These are phyloP conservation scores for Rhynchonycteris naso DNA, from an alignment of 2,797 vertebrate species.

Conservation along the genomic window DNA sequence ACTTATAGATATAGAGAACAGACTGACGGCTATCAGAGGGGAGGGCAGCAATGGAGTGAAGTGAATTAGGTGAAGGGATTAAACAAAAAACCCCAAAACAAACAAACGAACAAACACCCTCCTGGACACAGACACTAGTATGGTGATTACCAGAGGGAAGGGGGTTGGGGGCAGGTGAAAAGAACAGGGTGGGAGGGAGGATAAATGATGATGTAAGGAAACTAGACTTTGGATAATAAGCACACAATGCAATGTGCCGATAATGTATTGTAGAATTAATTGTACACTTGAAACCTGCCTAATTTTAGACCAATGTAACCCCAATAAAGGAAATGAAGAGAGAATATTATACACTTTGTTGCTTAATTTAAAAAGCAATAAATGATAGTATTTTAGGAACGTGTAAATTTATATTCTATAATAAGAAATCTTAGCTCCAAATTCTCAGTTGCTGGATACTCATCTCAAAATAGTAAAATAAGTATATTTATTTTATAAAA, in stretches of 20 bases:
- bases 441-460: not conserved
- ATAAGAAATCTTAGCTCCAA: not conserved
- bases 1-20: too few relatives aligned
- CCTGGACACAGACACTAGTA: not conserved
- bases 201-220: not conserved
- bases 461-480: not conserved
- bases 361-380: constrained; percentile 34
- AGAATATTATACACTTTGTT: not conserved
- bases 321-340: not conserved
- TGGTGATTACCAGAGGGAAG: not conserved
- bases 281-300: not conserved
- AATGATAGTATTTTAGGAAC: not conserved
- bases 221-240: not conserved
- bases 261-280: not conserved
- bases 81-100: not conserved
- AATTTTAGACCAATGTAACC: not conserved
- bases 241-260: not conserved
- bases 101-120: not conserved
- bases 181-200: not conserved
- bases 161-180: not conserved
- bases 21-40: not conserved
- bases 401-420: not conserved
- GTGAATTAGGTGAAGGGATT: not conserved
- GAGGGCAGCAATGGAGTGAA: not conserved
- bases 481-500: not conserved